phyloP scores from a whole-genome alignment of 2,888 invertebrate species.

The Pharmacophagus antenor region DNA sequence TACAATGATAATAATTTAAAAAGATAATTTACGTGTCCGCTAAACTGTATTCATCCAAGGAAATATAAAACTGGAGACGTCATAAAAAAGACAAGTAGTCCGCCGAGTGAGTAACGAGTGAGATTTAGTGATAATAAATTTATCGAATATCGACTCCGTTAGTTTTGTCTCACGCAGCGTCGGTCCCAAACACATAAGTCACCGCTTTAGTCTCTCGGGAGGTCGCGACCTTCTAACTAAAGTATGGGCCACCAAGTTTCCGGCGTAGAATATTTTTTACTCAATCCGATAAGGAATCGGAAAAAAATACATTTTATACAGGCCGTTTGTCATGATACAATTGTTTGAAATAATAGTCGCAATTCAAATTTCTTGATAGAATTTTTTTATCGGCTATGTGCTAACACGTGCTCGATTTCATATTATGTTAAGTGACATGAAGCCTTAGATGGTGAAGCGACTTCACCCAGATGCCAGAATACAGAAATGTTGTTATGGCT shows the following conservation, averaged over 20 bases:
- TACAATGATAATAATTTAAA: too few relatives aligned
- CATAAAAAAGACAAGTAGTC: conserved; percentile 25
- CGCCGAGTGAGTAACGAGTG: conserved; percentile 30
- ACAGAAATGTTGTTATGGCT: too few relatives aligned
- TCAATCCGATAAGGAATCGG: conserved; percentile 23
- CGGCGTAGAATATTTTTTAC: conserved; percentile 33
- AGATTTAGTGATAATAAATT: conserved; percentile 42
- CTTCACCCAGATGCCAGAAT: too few relatives aligned
- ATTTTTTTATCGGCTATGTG: too few relatives aligned
- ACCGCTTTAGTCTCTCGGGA: conserved; percentile 38
- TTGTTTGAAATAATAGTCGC: conserved; percentile 12
- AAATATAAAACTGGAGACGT: conserved; percentile 13
- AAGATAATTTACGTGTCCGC: too few relatives aligned
- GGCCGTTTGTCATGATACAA: conserved; percentile 19
- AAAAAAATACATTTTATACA: conserved; percentile 35
- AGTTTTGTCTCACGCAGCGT: conserved; percentile 37
- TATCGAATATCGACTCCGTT: conserved; percentile 41
- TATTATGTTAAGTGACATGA: too few relatives aligned
- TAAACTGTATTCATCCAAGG: not conserved
- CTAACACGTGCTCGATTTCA: too few relatives aligned
- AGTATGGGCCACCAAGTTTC: conserved; percentile 36
- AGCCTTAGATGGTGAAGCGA: too few relatives aligned
- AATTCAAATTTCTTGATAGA: conserved; percentile 4
- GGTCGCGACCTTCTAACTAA: conserved; percentile 41
- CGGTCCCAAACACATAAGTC: conserved; percentile 44